Evolutionary conservation across 2,113 vertebrate genomes (phyloP), one percentile per base, ranked within the genome.

Genomic region (Tupaia chinensis): DNA sequence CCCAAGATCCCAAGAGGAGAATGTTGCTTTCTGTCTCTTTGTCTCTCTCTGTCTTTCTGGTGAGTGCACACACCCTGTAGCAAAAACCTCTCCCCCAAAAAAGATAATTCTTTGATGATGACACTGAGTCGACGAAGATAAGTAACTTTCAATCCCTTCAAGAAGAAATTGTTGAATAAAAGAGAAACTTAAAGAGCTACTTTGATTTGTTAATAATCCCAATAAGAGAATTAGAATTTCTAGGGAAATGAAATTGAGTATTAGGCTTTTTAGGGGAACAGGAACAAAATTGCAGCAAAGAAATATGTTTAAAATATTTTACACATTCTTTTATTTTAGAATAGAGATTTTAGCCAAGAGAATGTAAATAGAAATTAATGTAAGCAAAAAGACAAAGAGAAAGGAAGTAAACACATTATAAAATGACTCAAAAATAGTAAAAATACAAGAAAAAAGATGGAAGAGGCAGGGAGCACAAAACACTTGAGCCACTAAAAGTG

Each of bases 291-390:
- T 44, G 44, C 44, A 44, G 5, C 44, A 74, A 93, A 91, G 16
- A 82, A 96, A 80, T 58, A 82, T 27, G 3, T 66, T 92, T 89
- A 81, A 66, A 65, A 76, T 63, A 88, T 77, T 88, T 89, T 86
- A 60, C 44, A 86, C 4, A 7, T 72, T 89, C 74, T 94, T 58
- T 95, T 73, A 69, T 65, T 73, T 89, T 68, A 77, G 34, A 87
- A 84, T 79, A 87, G 93, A 86, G 65, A 53, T 60, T 88, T 93
- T 86, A 82, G 65, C 53, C 44, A 94, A 89, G 23, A 95, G 16
- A 85, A 78, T 29, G 78, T 69, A 86, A 81, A 66, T 23, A 68
- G 53, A 96, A 87, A 63, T 80, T 80, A 88, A 92, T 12, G 7
- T 70, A 76, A 89, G 12, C 54, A 85, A 80, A 80, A 76, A 20